Conservation (phyloP, 2,888 invertebrate genomes). For the Yponomeuta plumbellus region DNA sequence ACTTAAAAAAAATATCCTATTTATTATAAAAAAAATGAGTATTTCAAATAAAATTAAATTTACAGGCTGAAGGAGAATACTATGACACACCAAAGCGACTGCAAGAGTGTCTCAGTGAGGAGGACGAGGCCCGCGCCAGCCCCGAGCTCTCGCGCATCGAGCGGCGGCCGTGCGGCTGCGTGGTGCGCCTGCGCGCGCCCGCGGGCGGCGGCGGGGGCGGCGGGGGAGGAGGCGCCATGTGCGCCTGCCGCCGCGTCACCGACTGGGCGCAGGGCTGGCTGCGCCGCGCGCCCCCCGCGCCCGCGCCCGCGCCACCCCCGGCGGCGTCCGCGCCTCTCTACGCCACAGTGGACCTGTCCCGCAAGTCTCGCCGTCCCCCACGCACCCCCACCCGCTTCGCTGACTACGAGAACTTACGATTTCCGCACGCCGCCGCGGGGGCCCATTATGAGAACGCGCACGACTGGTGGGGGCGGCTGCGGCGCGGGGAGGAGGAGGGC, state of each 20-base stretch:
- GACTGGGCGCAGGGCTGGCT: constrained; percentile 81
- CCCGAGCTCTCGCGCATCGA: constrained; percentile 76
- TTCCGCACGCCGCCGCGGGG: constrained; percentile 82
- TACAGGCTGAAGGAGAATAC: constrained; percentile 72
- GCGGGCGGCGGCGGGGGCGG: constrained; percentile 39
- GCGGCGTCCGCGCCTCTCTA: constrained; percentile 74
- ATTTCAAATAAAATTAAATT: background rate
- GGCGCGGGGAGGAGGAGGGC: constrained; percentile 35
- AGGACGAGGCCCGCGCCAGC: constrained; percentile 63
- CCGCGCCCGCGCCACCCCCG: constrained; percentile 64
- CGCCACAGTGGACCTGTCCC: constrained; percentile 81
- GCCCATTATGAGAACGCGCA: constrained; percentile 86
- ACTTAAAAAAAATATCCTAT: no score
- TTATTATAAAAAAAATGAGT: no score
- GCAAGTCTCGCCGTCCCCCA: constrained; percentile 73
- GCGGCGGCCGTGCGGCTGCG: constrained; percentile 82
- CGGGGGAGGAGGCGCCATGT: constrained; percentile 48
- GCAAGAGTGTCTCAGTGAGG: constrained; percentile 79
- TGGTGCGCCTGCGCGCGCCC: constrained; percentile 56
- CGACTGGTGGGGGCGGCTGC: constrained; percentile 74
- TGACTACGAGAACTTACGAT: constrained; percentile 85
- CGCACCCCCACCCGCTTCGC: constrained; percentile 43
- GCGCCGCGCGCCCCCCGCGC: constrained; percentile 66
- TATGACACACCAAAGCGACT: constrained; percentile 86
- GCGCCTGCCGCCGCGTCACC: constrained; percentile 79